Evolutionary conservation across 2,888 invertebrate genomes (phyloP).

Genomic region (Sinopyrophorus schimmeli): DNA sequence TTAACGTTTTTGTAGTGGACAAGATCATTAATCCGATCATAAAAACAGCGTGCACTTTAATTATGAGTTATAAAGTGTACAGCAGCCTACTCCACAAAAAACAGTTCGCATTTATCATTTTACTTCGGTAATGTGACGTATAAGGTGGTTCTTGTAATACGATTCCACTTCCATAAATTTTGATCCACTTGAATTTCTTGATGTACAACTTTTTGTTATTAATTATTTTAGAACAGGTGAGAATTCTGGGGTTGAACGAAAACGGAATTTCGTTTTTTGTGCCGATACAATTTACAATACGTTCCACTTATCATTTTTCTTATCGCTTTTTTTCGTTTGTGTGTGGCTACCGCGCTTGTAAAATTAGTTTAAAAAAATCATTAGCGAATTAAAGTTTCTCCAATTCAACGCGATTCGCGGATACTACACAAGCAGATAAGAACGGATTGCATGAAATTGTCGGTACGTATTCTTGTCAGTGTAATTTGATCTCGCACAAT

Average conservation of each 20-base stretch:
- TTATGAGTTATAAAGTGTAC: slow-evolving; percentile 35
- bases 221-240: slow-evolving; percentile 24
- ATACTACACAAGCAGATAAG: too few species aligned
- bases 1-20: slow-evolving; percentile 23
- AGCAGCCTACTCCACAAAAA: slow-evolving; percentile 30
- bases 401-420: too few species aligned
- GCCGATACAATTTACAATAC: slow-evolving; percentile 3
- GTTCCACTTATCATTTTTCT: slow-evolving; percentile 1
- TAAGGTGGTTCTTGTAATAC: slow-evolving; percentile 35
- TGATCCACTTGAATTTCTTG: slow-evolving; percentile 21
- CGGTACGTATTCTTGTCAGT: slow-evolving; percentile 9
- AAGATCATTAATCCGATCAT: slow-evolving; percentile 34
- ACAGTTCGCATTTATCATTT: slow-evolving; percentile 37
- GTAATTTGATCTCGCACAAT: slow-evolving; percentile 18
- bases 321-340: neutral
- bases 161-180: slow-evolving; percentile 32
- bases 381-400: neutral
- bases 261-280: slow-evolving; percentile 4
- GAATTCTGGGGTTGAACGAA: slow-evolving; percentile 8
- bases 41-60: slow-evolving; percentile 35
- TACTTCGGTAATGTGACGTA: slow-evolving; percentile 34
- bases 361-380: too few species aligned
- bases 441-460: too few species aligned
- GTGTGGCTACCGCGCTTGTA: slow-evolving; percentile 16
- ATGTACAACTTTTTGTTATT: slow-evolving; percentile 5